phyloP scores from a whole-genome alignment of 2,113 vertebrate species.

The Prinia subflava region DNA sequence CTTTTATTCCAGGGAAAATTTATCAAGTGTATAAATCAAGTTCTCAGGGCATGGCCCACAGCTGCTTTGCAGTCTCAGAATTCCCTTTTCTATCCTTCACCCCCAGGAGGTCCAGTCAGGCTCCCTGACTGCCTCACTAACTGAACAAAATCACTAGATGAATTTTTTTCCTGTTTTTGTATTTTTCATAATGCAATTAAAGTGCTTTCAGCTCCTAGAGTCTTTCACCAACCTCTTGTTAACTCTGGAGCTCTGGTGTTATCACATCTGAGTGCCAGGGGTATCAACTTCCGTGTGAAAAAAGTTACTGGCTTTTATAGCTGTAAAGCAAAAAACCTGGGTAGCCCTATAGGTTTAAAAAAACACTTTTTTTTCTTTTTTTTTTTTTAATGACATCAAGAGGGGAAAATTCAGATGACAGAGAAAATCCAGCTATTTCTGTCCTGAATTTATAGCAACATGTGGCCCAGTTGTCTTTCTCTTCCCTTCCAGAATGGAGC shows the following conservation, averaged over 20 bases:
- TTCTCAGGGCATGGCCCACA: fast-evolving
- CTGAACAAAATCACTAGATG: background rate
- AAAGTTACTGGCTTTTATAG: background rate
- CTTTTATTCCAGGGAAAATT: background rate
- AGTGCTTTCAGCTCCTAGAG: background rate
- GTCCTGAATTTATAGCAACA: background rate
- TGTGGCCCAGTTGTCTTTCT: background rate
- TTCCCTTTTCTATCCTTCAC: background rate
- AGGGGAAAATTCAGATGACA: background rate
- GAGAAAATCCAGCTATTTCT: background rate
- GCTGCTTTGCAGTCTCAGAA: background rate
- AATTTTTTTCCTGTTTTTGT: too few relatives aligned
- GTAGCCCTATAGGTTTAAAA: background rate
- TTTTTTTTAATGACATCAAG: background rate
- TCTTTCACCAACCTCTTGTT: background rate
- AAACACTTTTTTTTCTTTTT: too few relatives aligned
- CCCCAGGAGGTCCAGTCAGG: fast-evolving
- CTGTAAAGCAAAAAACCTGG: background rate
- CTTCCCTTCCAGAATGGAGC: background rate
- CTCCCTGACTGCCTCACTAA: background rate
- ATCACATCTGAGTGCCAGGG: background rate
- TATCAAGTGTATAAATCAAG: background rate
- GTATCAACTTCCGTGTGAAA: background rate
- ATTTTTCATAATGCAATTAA: background rate
- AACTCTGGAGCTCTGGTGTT: background rate